Evolutionary conservation across 1,140 invertebrate genomes (phyloP), one percentile per base, ranked within the genome.

Genomic region (Neodiprion fabricii): DNA sequence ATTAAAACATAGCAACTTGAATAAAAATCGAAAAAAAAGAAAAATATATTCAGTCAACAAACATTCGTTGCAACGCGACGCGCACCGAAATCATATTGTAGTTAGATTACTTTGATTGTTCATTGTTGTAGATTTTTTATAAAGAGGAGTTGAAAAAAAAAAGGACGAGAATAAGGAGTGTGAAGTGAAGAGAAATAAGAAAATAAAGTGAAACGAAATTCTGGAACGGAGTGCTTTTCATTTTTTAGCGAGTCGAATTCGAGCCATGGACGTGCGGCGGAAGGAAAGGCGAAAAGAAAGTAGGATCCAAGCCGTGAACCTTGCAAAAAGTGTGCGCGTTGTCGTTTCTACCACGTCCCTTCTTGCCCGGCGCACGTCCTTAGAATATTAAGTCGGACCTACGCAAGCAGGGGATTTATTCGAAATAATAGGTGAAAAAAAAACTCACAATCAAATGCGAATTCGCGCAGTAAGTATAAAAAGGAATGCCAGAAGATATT

Each of bases 181-280:
- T 5, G 28, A 40, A 40, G 28, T 40, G 28, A 40, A 40, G 28
- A 3, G 28, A 14, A 61, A 61, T 12, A 61, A 17, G 53, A 61
- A 61, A 17, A 61, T 12, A 61, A 61, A 61, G 28, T 40, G 28
- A 40, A 40, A 40, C 28, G 28, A 40, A 40, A 40, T 40, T 40
- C 28, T 40, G 28, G 72, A 76, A 69, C 75, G 72, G 75, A 76
- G 75, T 76, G 75, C 70, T 53, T 49, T 67, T 76, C 49, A 48
- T 74, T 48, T 48, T 67, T 76, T 73, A 72, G 75, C 72, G 72
- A 66, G 75, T 61, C 75, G 75, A 76, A 76, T 76, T 76, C 75
- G 53, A 61, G n/a, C 11, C 28, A 40, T 40, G 67, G 66, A 65
- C 65, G 23, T 7, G n/a, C 67, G 49, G 47, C 17, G 9, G 9